These are phyloP conservation scores for Siniperca knerii DNA, from an alignment of 2,113 vertebrate species.

Conservation along the genomic window DNA sequence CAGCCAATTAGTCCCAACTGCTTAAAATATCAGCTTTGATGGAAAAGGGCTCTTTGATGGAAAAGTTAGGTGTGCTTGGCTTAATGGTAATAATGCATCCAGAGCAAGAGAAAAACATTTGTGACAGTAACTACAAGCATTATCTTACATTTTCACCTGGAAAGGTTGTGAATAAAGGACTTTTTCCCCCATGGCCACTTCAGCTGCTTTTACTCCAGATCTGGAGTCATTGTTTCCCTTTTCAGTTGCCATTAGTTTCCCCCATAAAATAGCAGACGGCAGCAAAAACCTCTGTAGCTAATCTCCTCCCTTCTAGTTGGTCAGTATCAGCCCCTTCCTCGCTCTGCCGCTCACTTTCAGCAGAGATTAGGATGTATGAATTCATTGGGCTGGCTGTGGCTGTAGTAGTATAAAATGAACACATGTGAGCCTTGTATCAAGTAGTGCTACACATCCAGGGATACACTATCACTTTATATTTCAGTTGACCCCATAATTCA, in stretches of 20 bases:
- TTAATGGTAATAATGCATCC: slow-evolving; percentile 42
- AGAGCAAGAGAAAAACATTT: slow-evolving; percentile 16
- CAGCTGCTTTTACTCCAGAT: slow-evolving; percentile 29
- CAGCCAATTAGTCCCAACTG: slow-evolving; percentile 30
- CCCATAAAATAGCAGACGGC: slow-evolving; percentile 60
- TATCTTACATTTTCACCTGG: slow-evolving; percentile 69
- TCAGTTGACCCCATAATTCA: slow-evolving; percentile 68
- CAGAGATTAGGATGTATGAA: slow-evolving; percentile 67
- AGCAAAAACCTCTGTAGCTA: slow-evolving; percentile 64
- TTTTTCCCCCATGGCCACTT: not conserved
- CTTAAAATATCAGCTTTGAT: slow-evolving; percentile 62
- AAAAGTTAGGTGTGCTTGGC: slow-evolving; percentile 37
- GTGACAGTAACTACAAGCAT: slow-evolving; percentile 43
- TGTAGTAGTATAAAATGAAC: slow-evolving; percentile 45
- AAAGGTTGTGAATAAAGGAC: slow-evolving; percentile 43
- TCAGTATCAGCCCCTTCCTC: slow-evolving; percentile 51
- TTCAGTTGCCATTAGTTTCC: slow-evolving; percentile 52
- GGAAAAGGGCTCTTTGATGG: slow-evolving; percentile 57
- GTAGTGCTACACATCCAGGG: slow-evolving; percentile 30
- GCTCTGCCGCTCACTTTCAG: slow-evolving; percentile 61
- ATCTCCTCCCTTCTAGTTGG: slow-evolving; percentile 61
- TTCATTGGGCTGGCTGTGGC: slow-evolving; percentile 43
- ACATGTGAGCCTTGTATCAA: slow-evolving; percentile 32
- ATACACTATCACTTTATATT: slow-evolving; percentile 51
- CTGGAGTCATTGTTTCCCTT: slow-evolving; percentile 56